Evolutionary conservation across 2,113 vertebrate species (phyloP), one percentile per base, ranked within the genome.

Genomic region (Pteropus alecto): DNA sequence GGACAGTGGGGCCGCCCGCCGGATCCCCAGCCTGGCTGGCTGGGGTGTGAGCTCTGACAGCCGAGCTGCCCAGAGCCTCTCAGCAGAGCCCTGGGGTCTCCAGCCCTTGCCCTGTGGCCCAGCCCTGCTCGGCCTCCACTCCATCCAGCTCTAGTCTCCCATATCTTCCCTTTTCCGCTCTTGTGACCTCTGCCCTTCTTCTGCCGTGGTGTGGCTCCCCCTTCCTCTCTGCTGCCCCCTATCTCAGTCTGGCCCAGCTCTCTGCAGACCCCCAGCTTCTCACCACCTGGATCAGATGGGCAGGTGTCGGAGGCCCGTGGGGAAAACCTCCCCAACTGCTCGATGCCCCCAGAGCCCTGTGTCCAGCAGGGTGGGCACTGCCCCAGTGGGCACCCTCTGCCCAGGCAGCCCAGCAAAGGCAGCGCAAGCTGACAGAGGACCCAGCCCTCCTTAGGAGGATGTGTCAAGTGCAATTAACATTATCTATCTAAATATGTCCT

Each of bases 401-500:
- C 94, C 30, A n/a, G 60, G 87, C 90, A 54, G 35, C 93, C 81
- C 96, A 76, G 97, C 68, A 60, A 96, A 97, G 95, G 94, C 97
- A 63, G 92, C 79, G 48, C 96, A 97, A 96, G 97, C 98, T 96
- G 97, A 97, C 97, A 88, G 98, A 98, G 98, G 97, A 97, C 97
- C 87, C 94, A 98, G 98, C 97, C 98, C 98, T 98, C 98, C 98
- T 99, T 98, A 98, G 98, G 98, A 98, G 98, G 98, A 98, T 97
- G 93, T 97, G 98, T 98, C 99, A 98, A 98, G 98, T 98, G 98
- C 98, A 98, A 98, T 99, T 99, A 99, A 98, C 94, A 98, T 99
- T 98, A 99, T 99, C 99, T 98, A 98, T 99, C 98, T 99, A 99
- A 99, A 98, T 98, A 98, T 98, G 99, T 98, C 98, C 98, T 98